Percentiles rank a stretch among this genome's conserved stretches.
phyloP scores from a whole-genome alignment of 2,888 invertebrate species.

The Glyphotaelius pellucidus region DNA sequence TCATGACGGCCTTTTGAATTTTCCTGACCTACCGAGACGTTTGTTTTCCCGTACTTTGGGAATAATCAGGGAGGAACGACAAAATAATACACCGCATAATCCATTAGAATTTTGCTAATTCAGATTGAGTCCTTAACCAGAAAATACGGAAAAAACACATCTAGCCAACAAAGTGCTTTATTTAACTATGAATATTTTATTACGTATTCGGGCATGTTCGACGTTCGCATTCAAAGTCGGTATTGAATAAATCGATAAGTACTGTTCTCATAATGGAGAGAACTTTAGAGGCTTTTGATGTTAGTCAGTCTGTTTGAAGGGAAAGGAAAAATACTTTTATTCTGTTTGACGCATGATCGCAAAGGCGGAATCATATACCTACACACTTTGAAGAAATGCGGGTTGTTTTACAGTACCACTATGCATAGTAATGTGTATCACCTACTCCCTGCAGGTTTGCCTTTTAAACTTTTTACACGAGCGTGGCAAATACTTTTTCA shows the following conservation, averaged over 20 bases:
- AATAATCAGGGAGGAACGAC: constrained; percentile 31
- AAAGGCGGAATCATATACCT: background rate
- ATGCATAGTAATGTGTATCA: background rate
- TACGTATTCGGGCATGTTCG: constrained; percentile 3
- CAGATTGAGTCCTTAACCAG: constrained; percentile 10
- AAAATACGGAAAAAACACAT: constrained; percentile 44
- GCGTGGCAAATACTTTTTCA: no score
- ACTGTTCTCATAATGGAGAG: background rate
- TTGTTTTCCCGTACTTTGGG: background rate
- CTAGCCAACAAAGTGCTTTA: constrained; percentile 34
- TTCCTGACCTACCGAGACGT: background rate
- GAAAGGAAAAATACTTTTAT: background rate
- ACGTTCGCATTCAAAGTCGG: constrained; percentile 29
- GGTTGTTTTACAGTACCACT: background rate
- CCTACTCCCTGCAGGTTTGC: background rate
- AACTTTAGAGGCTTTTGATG: constrained; percentile 2
- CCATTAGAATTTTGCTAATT: constrained; percentile 36
- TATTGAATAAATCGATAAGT: constrained; percentile 41
- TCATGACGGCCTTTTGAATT: background rate
- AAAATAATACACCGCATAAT: constrained; percentile 50
- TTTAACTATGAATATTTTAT: constrained; percentile 36
- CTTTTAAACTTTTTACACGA: background rate
- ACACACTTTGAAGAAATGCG: background rate
- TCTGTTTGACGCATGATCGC: background rate
- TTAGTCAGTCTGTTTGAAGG: constrained; percentile 5